Conservation (phyloP, 1,140 invertebrate species). For the Drosophila kikkawai region DNA sequence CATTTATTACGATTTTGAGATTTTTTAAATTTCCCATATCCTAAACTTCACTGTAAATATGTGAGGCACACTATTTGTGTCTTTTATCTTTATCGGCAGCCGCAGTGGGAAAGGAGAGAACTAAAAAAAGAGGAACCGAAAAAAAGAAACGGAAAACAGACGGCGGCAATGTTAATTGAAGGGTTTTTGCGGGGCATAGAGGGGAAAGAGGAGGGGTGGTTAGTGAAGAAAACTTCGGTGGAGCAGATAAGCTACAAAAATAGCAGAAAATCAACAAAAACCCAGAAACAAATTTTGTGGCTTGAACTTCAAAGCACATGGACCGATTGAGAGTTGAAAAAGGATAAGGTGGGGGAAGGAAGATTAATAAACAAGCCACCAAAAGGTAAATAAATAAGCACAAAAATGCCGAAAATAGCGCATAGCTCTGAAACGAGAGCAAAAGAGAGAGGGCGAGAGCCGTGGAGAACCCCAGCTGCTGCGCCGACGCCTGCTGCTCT, state of each 20-base stretch:
- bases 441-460: constrained; percentile 15
- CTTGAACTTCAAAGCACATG: constrained; percentile 77
- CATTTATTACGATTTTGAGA: too few species aligned
- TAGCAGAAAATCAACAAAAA: constrained; percentile 49
- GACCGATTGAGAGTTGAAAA: constrained; percentile 12
- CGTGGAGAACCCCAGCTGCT: constrained; percentile 52
- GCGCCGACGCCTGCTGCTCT: constrained; percentile 59
- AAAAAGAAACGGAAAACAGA: constrained; percentile 42
- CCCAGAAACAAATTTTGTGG: constrained; percentile 60
- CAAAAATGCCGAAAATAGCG: constrained; percentile 65
- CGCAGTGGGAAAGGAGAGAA: constrained; percentile 11
- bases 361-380: constrained; percentile 73
- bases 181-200: constrained; percentile 5
- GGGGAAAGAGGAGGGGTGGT: neutral
- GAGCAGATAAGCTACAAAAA: constrained; percentile 70
- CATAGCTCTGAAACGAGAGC: constrained; percentile 7
- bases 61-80: constrained; percentile 44
- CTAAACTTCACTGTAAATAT: constrained; percentile 6
- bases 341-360: constrained; percentile 31
- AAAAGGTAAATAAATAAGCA: constrained; percentile 81
- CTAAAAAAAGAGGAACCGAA: constrained; percentile 6
- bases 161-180: constrained; percentile 36
- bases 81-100: constrained; percentile 37
- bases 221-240: constrained; percentile 16
- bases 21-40: neutral